Evolutionary conservation across 2,113 vertebrate genomes (phyloP).

Genomic region (Rissa tridactyla): DNA sequence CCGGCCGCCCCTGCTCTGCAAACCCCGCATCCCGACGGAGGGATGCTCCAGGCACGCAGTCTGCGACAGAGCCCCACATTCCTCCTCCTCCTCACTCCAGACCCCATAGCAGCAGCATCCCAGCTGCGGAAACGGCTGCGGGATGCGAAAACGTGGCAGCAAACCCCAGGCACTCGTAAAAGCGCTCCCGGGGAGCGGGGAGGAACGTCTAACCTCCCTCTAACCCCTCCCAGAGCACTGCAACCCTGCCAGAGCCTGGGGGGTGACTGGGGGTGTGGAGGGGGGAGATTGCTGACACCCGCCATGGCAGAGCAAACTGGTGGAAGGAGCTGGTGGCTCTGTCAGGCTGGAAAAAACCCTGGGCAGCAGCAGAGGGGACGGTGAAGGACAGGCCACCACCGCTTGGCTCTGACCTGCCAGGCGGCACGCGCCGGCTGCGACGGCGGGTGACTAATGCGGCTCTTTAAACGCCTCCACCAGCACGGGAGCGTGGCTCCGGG

Average conservation of each 20-base stretch:
- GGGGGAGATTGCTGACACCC: neutral
- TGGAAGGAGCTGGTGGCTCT: neutral
- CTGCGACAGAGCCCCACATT: neutral
- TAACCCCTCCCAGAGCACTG: neutral
- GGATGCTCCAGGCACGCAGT: neutral
- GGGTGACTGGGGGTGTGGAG: fast-evolving
- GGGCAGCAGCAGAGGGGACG: neutral
- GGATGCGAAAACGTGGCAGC: neutral
- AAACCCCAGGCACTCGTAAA: neutral
- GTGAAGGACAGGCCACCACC: neutral
- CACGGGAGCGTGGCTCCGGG: slow-evolving; percentile 24
- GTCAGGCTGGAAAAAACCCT: neutral
- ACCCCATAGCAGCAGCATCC: neutral
- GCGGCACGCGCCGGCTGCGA: neutral
- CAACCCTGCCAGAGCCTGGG: neutral
- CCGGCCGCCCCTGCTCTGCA: neutral
- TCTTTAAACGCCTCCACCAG: neutral
- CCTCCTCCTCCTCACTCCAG: neutral
- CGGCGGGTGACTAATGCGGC: neutral
- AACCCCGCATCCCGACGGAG: neutral
- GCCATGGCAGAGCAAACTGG: neutral
- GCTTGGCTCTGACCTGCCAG: neutral
- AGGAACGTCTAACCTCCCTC: neutral
- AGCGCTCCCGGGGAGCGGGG: neutral
- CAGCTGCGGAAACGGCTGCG: neutral